Base-by-base conservation (phyloP, 2,113 vertebrate species). In the Neofelis nebulosa region DNA sequence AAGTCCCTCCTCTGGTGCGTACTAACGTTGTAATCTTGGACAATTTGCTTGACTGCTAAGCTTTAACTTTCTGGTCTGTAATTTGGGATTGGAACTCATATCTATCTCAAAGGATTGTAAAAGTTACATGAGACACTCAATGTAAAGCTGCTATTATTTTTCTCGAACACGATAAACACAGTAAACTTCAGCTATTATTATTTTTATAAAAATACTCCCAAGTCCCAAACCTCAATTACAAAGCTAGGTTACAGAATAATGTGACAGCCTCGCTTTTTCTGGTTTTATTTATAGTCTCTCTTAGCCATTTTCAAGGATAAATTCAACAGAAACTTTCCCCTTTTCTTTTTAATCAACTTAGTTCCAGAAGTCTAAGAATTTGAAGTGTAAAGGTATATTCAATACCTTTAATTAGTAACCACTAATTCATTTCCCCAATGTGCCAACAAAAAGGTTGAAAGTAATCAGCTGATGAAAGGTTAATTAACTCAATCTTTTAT, bases 401-500 rank as follows among this genome's bases (percentile, higher is more conserved):
- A 98, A 84, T 95, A 92, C n/a, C 68, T 96, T 98, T 97, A 97
- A 97, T 98, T 97, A 98, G 93, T 91, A 97, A 91, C 91, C 71
- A 96, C 76, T 95, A 97, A 93, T 89, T 79, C 82, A 94, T 94
- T 97, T 97, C 84, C 97, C 94, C 78, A 89, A n/a, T 38, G 95
- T 86, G 79, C 85, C 85, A 96, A 96, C 93, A 92, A 85, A 98
- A 97, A 96, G 94, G 94, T 97, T 97, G 91, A 86, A 97, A 97
- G 87, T 95, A 98, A 97, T 98, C 97, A 97, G 87, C 73, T 86
- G 79, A 92, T 90, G 83, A 97, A 93, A 98, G 91, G 88, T 96
- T 98, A 98, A 98, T 98, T 97, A 98, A 98, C 96, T 98, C 82
- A 97, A 31, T 97, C 91, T 91, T 97, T 86, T 94, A 96, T 71